Evolutionary conservation across 2,113 vertebrate genomes (phyloP).

Genomic region (Dasyprocta punctata): DNA sequence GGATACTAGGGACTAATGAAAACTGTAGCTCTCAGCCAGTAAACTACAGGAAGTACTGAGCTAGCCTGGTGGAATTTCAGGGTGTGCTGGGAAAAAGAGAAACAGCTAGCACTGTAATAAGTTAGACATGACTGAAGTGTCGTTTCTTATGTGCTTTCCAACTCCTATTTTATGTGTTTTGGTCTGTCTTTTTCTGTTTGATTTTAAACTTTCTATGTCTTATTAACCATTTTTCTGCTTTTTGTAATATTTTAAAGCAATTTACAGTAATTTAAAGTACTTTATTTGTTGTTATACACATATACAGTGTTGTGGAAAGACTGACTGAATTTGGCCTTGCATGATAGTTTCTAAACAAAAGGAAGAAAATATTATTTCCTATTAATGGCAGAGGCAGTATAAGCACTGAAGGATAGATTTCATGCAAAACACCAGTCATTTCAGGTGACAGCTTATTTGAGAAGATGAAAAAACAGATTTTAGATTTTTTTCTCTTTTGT

Average conservation of each 20-base stretch:
- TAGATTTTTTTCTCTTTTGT: background rate
- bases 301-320: background rate
- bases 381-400: background rate
- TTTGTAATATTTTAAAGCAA: background rate
- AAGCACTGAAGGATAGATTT: background rate
- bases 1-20: no score
- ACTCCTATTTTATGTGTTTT: background rate
- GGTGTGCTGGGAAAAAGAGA: background rate
- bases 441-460: background rate
- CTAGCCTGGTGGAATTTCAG: background rate
- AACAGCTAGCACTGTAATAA: background rate
- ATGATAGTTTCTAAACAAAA: background rate
- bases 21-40: background rate
- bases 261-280: background rate
- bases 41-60: background rate
- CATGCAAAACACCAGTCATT: background rate
- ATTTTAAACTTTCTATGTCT: background rate
- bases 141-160: background rate
- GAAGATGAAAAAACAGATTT: background rate
- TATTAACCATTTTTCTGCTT: background rate
- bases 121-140: background rate
- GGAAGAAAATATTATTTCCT: background rate
- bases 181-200: background rate
- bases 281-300: background rate
- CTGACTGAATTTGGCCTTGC: background rate